A percentile compares a stretch with the other conserved stretches of the same genome.
These are phyloP conservation scores for Notospermus geniculatus DNA, from an alignment of 1,140 invertebrate species.

Conservation along the genomic window DNA sequence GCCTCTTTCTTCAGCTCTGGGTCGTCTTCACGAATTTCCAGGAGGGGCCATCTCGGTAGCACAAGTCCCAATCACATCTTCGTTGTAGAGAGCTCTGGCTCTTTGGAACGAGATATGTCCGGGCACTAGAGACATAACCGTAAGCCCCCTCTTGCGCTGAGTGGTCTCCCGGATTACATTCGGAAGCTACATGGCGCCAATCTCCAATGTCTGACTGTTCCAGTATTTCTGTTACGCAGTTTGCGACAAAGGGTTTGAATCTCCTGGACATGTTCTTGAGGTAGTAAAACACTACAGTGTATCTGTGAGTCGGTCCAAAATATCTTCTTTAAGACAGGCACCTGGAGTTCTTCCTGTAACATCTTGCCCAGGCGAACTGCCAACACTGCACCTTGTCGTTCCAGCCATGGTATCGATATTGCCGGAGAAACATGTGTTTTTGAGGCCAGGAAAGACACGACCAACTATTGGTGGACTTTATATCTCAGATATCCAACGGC, in stretches of 20 bases:
- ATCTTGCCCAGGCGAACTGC: neutral
- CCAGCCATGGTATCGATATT: conserved; percentile 5
- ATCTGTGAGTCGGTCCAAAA: neutral
- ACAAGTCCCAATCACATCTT: neutral
- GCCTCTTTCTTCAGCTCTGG: no score
- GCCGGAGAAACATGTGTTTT: no score
- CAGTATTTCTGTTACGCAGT: conserved; percentile 51
- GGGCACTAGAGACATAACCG: neutral
- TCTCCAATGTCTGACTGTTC: conserved; percentile 15
- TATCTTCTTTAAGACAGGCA: neutral
- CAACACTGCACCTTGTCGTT: neutral
- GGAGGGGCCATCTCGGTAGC: no score
- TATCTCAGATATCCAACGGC: neutral
- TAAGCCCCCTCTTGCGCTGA: conserved; percentile 13
- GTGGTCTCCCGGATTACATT: conserved; percentile 32
- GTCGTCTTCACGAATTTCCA: no score
- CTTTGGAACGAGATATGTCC: neutral
- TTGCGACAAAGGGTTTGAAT: no score
- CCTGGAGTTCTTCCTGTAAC: neutral
- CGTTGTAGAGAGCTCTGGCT: neutral
- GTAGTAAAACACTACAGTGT: conserved; percentile 18
- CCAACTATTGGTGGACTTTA: neutral
- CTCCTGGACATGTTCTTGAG: conserved; percentile 11
- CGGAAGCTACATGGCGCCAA: conserved; percentile 33
- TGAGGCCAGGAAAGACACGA: neutral